These are phyloP conservation scores for Apteryx mantelli DNA, from an alignment of 2,113 vertebrate species.

Conservation along the genomic window DNA sequence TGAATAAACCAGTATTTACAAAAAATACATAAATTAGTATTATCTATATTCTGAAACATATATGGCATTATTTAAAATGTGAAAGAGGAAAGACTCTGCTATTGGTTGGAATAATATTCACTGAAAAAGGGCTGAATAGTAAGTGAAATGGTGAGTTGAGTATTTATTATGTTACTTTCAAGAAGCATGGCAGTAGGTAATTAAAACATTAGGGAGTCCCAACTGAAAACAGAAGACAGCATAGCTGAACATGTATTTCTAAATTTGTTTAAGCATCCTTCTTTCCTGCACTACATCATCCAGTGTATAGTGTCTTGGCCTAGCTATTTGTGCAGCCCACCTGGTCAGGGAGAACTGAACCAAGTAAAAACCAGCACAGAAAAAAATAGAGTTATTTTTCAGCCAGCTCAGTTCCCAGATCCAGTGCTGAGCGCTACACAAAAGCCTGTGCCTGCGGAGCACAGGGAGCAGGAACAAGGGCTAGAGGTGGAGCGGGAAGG, in stretches of 20 bases:
- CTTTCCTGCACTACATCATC: background rate
- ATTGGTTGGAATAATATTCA: background rate
- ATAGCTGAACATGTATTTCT: background rate
- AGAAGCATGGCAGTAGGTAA: background rate
- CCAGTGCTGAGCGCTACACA: background rate
- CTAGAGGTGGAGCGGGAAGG: background rate
- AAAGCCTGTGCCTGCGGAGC: background rate
- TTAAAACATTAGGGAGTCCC: background rate
- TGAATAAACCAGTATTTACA: background rate
- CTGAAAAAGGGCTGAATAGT: background rate
- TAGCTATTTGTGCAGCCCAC: background rate
- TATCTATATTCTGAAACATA: background rate
- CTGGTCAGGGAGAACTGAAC: background rate
- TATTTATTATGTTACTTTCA: background rate
- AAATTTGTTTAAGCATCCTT: background rate
- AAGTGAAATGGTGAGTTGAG: background rate
- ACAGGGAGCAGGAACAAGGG: background rate
- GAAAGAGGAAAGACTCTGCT: background rate
- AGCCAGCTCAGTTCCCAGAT: background rate
- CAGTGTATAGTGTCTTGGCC: background rate
- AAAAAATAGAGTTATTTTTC: background rate
- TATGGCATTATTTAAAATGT: background rate
- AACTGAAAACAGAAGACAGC: background rate
- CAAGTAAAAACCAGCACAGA: background rate
- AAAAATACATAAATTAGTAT: background rate